Conservation (phyloP, 1,140 invertebrate species). For the Calliopsis andreniformis region DNA sequence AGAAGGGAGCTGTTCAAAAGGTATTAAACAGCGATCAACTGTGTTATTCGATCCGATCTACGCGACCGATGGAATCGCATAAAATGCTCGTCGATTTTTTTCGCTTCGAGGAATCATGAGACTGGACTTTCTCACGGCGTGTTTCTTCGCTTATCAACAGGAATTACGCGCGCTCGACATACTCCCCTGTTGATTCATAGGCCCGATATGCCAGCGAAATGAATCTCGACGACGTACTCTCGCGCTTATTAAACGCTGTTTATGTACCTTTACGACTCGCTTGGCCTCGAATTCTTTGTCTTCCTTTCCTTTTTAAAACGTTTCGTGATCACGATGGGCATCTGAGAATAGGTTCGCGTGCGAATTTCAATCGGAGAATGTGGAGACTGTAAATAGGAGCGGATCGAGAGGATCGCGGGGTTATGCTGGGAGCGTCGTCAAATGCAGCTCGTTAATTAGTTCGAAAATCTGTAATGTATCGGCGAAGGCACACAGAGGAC, state of each 20-base stretch:
- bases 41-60: not conserved
- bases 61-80: not conserved
- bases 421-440: not conserved
- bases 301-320: too few species aligned
- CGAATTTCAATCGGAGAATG: not conserved
- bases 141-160: not conserved
- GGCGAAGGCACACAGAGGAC: not conserved
- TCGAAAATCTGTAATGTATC: not conserved
- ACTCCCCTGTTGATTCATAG: not conserved
- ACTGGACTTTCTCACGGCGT: not conserved
- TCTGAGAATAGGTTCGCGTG: not conserved
- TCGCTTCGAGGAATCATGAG: too few species aligned
- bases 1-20: constrained; percentile 5
- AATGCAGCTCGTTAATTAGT: constrained; percentile 13
- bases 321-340: not conserved
- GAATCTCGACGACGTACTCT: constrained; percentile 9
- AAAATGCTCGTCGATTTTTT: too few species aligned
- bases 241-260: constrained; percentile 15
- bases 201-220: not conserved
- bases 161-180: not conserved
- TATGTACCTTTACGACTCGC: not conserved
- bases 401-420: not conserved
- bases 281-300: not conserved
- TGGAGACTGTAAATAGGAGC: not conserved
- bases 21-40: not conserved